Evolutionary conservation across 2,113 vertebrate genomes (phyloP), one percentile per base, ranked within the genome.

Genomic region (Xenopus laevis): DNA sequence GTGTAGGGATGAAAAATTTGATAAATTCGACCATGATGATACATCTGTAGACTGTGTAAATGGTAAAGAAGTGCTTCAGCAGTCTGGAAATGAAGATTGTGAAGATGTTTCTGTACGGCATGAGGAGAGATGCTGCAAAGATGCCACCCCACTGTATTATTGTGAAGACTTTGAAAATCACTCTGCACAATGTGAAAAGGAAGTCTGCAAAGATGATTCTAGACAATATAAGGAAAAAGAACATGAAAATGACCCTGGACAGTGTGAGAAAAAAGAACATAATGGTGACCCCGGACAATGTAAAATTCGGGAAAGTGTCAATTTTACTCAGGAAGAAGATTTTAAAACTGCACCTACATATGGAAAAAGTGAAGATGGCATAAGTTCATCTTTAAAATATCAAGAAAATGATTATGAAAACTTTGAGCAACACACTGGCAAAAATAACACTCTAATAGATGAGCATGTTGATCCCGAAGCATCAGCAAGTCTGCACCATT

Each of bases 341-440:
- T 55, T 13, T 10, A 21, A 23, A 23, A 40, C 6, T 2, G 8
- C 33, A 40, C 33, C 33, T 50, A 16, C 11, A 50, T 50, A 4
- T 52, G 57, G 60, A 23, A 20, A 27, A 46, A 6, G 23, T 27
- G 30, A 58, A 46, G 33, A 15, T 64, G 20, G 10, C 9, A 13
- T 18, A 20, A 50, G 50, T 18, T 7, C 15, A 50, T 53, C 15
- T 21, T 10, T 30, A 4, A 71, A 13, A 68, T 47, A 50, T 68
- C 52, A 77, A 44, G 78, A 17, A 74, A 59, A n/a, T 55, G 20
- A 83, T 55, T 45, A 63, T 45, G 57, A 78, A 71, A 18, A 60
- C 72, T 62, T 2, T 50, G 40, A 80, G 79, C 17, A 50, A 13
- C 12, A 13, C 17, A 55, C 17, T 16, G 16, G 18, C 9, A 55